Evolutionary conservation across 2,888 invertebrate species (phyloP), one percentile per base, ranked within the genome.

Genomic region (Drosophila dives): DNA sequence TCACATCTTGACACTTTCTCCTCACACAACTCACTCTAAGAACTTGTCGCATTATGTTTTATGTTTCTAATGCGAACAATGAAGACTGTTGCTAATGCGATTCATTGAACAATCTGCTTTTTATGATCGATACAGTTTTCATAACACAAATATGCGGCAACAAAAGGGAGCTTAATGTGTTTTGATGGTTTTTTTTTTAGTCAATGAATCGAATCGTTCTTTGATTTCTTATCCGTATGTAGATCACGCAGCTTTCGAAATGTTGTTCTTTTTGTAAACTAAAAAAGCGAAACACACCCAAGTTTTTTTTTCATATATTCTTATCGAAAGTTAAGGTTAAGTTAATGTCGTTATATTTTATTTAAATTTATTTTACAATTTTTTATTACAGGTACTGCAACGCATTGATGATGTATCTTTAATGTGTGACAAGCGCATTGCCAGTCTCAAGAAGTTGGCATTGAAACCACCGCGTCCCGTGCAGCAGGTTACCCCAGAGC

Each of bases 351-450:
- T 53, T 6, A 7, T 23, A 17, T 17, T 17, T 33, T 17, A 0
- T 10, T n/a, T 6, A 1, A 6, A n/a, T 10, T 26, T 20, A n/a
- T 23, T 33, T 17, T 2, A 5, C 63, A 72, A 53, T 68, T 62
- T 7, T 51, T 26, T 49, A 3, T 68, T 63, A 7, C 93, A 98
- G 97, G 98, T 98, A 76, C 94, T 98, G 54, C 97, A 98, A 94
- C 95, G 98, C 84, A 97, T 99, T 84, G 98, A 98, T 92, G 99
- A 99, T 94, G 97, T 99, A 2, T 97, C 97, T 91, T 94, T 96
- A 89, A 98, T 98, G 98, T 98, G 98, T 93, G 96, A 97, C 72
- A 97, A 98, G 93, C 95, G 97, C 83, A 94, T 96, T 59, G 94
- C 95, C 50, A 94, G 95, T 72, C 93, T 97, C 61, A 96, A 96